phyloP scores from a whole-genome alignment of 2,888 invertebrate genomes.

The Mesoligia furuncula region DNA sequence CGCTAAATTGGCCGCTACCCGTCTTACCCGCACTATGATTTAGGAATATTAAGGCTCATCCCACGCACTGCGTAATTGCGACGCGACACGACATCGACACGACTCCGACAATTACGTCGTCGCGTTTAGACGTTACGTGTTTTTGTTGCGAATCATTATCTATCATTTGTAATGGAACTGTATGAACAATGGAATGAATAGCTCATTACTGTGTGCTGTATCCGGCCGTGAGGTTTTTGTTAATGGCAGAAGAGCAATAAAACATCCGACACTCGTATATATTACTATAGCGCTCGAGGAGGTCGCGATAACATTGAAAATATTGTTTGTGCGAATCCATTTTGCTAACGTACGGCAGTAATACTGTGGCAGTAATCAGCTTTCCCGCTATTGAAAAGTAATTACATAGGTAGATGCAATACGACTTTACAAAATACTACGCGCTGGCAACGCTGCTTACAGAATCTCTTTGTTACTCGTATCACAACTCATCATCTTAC shows the following conservation, averaged over 20 bases:
- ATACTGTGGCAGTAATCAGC: neutral
- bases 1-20: conserved; percentile 73
- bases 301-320: conserved; percentile 8
- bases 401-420: neutral
- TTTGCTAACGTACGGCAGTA: neutral
- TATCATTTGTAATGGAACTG: conserved; percentile 53
- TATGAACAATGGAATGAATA: conserved; percentile 62
- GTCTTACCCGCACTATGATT: conserved; percentile 77
- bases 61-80: conserved; percentile 66
- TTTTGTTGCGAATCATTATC: conserved; percentile 64
- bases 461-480: neutral
- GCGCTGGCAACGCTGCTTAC: neutral
- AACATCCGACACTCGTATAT: conserved; percentile 41
- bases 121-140: conserved; percentile 44
- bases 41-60: conserved; percentile 74
- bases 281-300: neutral
- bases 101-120: conserved; percentile 45
- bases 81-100: conserved; percentile 54
- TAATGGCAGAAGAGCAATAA: conserved; percentile 48
- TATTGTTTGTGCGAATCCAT: conserved; percentile 10
- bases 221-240: conserved; percentile 57
- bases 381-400: neutral
- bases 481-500: neutral
- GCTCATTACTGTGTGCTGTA: conserved; percentile 63
- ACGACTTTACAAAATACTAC: neutral